Conservation (phyloP, 2,888 invertebrate species). For the Bruchidius siliquastri region DNA sequence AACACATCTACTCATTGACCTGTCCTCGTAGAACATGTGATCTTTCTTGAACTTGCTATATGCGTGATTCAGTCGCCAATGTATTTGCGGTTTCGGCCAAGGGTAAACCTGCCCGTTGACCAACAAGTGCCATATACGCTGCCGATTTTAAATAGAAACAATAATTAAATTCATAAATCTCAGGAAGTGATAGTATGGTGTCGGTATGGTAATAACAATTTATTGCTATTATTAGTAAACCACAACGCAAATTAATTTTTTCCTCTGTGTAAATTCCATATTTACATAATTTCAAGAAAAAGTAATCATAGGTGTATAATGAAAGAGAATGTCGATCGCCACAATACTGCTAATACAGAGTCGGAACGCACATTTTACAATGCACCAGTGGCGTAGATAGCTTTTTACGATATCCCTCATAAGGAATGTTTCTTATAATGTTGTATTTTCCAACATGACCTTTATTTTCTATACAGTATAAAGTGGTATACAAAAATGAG, state of each 20-base stretch:
- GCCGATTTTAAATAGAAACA: slow-evolving; percentile 6
- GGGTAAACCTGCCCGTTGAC: not conserved
- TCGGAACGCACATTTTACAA: not conserved
- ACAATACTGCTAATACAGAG: not conserved
- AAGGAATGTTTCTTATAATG: no score
- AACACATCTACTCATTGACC: no score
- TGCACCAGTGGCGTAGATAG: no score
- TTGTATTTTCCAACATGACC: no score
- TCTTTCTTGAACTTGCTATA: not conserved
- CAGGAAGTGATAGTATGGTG: slow-evolving; percentile 18
- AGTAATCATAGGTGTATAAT: not conserved
- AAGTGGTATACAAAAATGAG: no score
- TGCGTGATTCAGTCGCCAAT: not conserved
- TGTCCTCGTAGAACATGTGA: no score
- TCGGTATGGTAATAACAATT: not conserved
- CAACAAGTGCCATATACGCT: not conserved
- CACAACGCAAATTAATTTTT: not conserved
- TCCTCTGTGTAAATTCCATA: not conserved
- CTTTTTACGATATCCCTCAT: no score
- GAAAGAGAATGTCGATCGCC: not conserved
- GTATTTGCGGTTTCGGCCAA: not conserved
- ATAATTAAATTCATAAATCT: slow-evolving; percentile 20
- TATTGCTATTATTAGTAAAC: not conserved
- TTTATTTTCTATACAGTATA: no score
- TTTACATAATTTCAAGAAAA: not conserved